phyloP scores from a whole-genome alignment of 2,797 vertebrate genomes.

The Chelon auratus region DNA sequence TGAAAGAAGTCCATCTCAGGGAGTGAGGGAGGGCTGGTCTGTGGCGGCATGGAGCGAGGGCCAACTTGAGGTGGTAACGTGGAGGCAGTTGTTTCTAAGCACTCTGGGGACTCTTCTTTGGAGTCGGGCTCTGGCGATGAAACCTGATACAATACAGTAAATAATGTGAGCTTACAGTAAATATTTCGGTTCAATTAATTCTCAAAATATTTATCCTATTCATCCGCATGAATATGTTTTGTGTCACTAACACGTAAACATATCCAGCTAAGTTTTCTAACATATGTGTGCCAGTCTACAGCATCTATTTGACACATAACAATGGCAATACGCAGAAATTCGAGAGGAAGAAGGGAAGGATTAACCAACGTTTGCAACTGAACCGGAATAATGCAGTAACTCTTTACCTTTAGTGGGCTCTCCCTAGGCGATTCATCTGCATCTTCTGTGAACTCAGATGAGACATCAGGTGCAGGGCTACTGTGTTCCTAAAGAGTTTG shows the following conservation, averaged over 20 bases:
- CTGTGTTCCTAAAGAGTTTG: constrained; percentile 54
- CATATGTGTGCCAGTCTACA: not conserved
- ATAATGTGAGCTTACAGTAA: not conserved
- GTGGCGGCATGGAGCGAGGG: constrained; percentile 68
- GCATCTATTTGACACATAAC: not conserved
- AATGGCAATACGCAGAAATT: not conserved
- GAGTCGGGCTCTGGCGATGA: constrained; percentile 87
- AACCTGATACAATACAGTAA: constrained; percentile 73
- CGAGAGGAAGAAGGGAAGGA: not conserved
- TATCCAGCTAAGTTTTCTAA: no score
- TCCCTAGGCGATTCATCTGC: constrained; percentile 65
- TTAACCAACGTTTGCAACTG: not conserved
- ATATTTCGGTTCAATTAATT: not conserved
- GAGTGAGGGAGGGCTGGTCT: constrained; percentile 84
- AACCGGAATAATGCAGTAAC: not conserved
- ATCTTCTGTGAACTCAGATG: constrained; percentile 62
- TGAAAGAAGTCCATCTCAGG: constrained; percentile 94
- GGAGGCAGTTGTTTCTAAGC: constrained; percentile 81
- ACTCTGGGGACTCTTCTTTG: constrained; percentile 78
- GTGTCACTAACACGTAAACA: no score
- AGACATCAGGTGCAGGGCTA: constrained; percentile 47
- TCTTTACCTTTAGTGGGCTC: constrained; percentile 74
- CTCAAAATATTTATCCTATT: not conserved
- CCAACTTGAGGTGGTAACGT: constrained; percentile 84
- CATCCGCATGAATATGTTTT: no score